These are phyloP conservation scores for Argynnis bischoffii DNA, from an alignment of 2,888 invertebrate genomes.

Conservation along the genomic window DNA sequence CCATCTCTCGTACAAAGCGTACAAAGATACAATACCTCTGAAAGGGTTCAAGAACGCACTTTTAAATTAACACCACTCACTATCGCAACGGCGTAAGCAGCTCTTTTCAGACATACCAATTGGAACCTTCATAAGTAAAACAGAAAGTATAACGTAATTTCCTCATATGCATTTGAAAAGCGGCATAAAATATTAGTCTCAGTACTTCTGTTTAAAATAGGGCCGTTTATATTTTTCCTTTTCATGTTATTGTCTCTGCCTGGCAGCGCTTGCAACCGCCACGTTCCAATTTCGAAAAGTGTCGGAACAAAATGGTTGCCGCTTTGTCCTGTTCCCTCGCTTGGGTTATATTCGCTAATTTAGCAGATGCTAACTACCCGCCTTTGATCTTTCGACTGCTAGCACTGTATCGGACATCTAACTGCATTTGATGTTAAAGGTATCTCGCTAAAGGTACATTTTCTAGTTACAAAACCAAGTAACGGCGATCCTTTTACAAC, in stretches of 20 bases:
- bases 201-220: constrained; percentile 77
- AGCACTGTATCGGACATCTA: constrained; percentile 49
- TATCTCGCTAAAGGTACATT: constrained; percentile 34
- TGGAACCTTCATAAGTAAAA: constrained; percentile 46
- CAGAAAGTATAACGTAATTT: constrained; percentile 42
- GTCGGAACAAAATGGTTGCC: constrained; percentile 81
- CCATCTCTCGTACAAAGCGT: constrained; percentile 81
- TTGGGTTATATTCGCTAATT: constrained; percentile 70
- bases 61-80: constrained; percentile 76
- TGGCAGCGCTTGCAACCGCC: constrained; percentile 81
- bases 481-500: constrained; percentile 47
- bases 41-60: constrained; percentile 83
- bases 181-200: constrained; percentile 70
- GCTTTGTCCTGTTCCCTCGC: constrained; percentile 71
- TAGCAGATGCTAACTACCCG: constrained; percentile 69
- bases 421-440: constrained; percentile 35
- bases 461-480: constrained; percentile 27
- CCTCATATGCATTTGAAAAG: constrained; percentile 50
- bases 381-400: constrained; percentile 67
- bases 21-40: constrained; percentile 83
- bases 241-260: constrained; percentile 81
- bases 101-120: constrained; percentile 49
- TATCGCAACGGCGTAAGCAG: constrained; percentile 58
- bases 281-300: constrained; percentile 83
- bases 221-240: constrained; percentile 82